Conservation (phyloP, 1,140 invertebrate genomes). For the Drosophila ohnishii region DNA sequence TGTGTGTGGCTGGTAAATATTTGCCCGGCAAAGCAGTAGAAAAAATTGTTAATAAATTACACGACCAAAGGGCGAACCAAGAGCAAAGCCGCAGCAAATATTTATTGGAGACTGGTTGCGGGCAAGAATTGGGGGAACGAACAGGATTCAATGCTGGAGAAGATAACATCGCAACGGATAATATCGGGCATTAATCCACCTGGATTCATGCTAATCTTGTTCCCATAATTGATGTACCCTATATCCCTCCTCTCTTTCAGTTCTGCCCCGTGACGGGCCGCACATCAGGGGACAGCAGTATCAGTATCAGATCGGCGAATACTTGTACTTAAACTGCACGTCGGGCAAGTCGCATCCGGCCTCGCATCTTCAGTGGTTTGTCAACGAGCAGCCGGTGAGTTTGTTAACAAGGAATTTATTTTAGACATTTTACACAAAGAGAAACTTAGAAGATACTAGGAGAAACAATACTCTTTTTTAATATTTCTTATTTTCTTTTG, state of each 20-base stretch:
- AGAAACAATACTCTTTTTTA: too few relatives aligned
- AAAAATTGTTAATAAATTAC: slow-evolving; percentile 64
- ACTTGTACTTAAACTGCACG: slow-evolving; percentile 92
- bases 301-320: slow-evolving; percentile 91
- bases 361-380: slow-evolving; percentile 90
- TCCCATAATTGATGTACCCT: slow-evolving; percentile 12
- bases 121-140: neutral
- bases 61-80: slow-evolving; percentile 32
- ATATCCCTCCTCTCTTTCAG: slow-evolving; percentile 83
- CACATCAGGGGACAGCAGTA: slow-evolving; percentile 90
- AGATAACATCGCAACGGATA: slow-evolving; percentile 8
- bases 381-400: slow-evolving; percentile 91
- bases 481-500: too few relatives aligned
- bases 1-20: slow-evolving; percentile 37
- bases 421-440: neutral
- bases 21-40: slow-evolving; percentile 34
- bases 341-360: slow-evolving; percentile 91
- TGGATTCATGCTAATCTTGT: slow-evolving; percentile 20
- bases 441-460: too few relatives aligned
- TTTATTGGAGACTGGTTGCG: slow-evolving; percentile 41
- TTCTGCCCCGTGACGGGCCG: slow-evolving; percentile 89
- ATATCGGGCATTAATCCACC: slow-evolving; percentile 17
- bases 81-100: slow-evolving; percentile 48
- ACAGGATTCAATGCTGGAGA: neutral
- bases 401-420: slow-evolving; percentile 31